Conservation (phyloP, 1,140 invertebrate species). For the Triops cancriformis region DNA sequence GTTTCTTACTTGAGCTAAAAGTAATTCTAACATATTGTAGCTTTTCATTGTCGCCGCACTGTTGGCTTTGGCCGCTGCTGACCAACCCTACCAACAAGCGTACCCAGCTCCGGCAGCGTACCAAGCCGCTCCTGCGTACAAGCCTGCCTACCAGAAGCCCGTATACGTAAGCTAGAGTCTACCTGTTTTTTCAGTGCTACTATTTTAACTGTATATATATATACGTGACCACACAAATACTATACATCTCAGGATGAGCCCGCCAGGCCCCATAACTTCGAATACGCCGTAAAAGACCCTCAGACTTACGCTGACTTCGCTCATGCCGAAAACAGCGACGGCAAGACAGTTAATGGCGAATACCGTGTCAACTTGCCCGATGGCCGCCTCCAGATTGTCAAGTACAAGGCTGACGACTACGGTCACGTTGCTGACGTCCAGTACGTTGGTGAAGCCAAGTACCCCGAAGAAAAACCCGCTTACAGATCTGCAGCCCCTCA, state of each 20-base stretch:
- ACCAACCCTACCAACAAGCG: neutral
- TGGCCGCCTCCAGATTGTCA: constrained; percentile 63
- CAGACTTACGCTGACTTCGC: constrained; percentile 61
- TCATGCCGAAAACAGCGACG: constrained; percentile 55
- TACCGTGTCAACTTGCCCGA: constrained; percentile 70
- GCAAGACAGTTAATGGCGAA: constrained; percentile 52
- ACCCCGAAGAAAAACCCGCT: constrained; percentile 43
- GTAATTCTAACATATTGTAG: neutral
- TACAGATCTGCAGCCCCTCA: neutral
- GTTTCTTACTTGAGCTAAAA: neutral
- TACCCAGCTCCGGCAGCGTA: neutral
- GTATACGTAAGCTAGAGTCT: constrained; percentile 18
- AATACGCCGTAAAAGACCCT: constrained; percentile 59
- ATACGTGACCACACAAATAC: neutral
- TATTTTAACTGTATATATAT: neutral
- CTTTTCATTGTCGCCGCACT: neutral
- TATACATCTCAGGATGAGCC: constrained; percentile 42
- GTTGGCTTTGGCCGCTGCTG: constrained; percentile 18
- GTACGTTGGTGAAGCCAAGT: constrained; percentile 60
- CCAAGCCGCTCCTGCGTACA: neutral
- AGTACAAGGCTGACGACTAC: constrained; percentile 64
- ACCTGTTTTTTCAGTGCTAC: neutral
- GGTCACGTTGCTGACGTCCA: constrained; percentile 68
- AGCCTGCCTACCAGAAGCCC: constrained; percentile 11
- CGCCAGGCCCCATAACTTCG: constrained; percentile 60